Percentiles rank a stretch among this genome's conserved stretches.
Evolutionary conservation across 1,140 invertebrate genomes (phyloP).

Genomic region (Drosophila gunungcola): DNA sequence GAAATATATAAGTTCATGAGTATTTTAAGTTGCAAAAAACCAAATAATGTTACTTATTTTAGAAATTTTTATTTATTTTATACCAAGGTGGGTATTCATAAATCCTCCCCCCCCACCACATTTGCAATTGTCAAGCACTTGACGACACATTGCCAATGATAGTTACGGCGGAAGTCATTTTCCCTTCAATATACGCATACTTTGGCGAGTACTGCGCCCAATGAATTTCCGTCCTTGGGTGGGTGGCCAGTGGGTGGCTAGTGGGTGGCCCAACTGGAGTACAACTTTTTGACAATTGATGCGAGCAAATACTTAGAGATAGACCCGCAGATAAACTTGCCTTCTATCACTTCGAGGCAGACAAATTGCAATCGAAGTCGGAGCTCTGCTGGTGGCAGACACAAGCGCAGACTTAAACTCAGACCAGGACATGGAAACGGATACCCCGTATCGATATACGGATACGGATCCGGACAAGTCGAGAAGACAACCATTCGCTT

Average conservation of each 20-base stretch:
- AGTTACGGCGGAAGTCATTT: constrained; percentile 61
- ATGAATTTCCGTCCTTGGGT: constrained; percentile 9
- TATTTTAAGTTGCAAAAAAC: constrained; percentile 1
- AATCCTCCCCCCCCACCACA: constrained; percentile 1
- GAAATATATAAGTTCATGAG: constrained; percentile 9
- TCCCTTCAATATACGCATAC: constrained; percentile 41
- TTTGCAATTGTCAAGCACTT: constrained; percentile 31
- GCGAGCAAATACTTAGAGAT: constrained; percentile 75
- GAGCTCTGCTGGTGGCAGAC: constrained; percentile 25
- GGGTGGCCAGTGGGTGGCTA: not conserved
- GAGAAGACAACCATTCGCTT: constrained; percentile 7
- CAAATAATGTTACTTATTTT: not conserved
- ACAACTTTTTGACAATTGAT: constrained; percentile 79
- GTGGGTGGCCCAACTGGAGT: not conserved
- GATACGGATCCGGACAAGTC: constrained; percentile 4
- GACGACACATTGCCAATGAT: constrained; percentile 55
- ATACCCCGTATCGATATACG: not conserved
- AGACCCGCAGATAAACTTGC: constrained; percentile 50
- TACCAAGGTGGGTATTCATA: constrained; percentile 8
- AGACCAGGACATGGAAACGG: constrained; percentile 4
- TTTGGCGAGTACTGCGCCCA: constrained; percentile 21
- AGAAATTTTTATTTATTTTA: not conserved
- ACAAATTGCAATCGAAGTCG: constrained; percentile 69
- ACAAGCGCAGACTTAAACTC: constrained; percentile 23
- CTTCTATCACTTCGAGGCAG: constrained; percentile 41